phyloP scores from a whole-genome alignment of 2,797 vertebrate species.

The Lagocephalus sceleratus region DNA sequence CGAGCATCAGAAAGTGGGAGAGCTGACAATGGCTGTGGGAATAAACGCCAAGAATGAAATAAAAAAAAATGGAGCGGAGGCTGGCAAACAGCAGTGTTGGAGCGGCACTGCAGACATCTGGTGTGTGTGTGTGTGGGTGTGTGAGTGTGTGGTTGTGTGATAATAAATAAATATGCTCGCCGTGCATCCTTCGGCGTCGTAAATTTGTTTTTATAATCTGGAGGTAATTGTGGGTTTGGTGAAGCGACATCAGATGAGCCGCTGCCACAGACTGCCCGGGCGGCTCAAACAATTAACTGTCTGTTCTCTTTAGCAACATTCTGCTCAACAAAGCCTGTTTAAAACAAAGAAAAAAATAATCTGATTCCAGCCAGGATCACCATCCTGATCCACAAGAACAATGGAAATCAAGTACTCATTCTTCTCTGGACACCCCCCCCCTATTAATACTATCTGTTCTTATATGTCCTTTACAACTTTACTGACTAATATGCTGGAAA shows the following conservation, averaged over 20 bases:
- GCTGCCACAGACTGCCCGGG: too few species aligned
- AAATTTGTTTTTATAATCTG: constrained; percentile 12
- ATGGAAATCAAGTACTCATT: too few species aligned
- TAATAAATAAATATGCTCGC: constrained; percentile 24
- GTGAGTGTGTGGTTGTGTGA: constrained; percentile 33
- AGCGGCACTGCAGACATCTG: constrained; percentile 42
- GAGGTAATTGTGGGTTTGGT: background rate
- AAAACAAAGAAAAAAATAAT: too few species aligned
- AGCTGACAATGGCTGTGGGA: constrained; percentile 37
- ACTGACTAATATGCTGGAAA: too few species aligned
- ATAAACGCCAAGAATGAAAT: constrained; percentile 38
- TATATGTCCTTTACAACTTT: too few species aligned
- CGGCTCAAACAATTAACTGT: constrained; percentile 4
- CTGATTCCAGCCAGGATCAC: too few species aligned
- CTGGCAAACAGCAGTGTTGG: constrained; percentile 15
- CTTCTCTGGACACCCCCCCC: too few species aligned
- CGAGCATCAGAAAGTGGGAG: constrained; percentile 18
- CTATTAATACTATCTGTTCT: too few species aligned
- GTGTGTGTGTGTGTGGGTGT: constrained; percentile 17
- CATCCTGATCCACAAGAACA: too few species aligned
- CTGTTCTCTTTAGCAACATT: constrained; percentile 4
- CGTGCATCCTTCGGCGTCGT: constrained; percentile 13
- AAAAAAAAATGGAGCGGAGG: constrained; percentile 14
- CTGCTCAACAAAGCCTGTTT: too few species aligned
- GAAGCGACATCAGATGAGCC: too few species aligned